Base-by-base conservation (phyloP, 2,797 vertebrate species). In the Sebastes dallii region DNA sequence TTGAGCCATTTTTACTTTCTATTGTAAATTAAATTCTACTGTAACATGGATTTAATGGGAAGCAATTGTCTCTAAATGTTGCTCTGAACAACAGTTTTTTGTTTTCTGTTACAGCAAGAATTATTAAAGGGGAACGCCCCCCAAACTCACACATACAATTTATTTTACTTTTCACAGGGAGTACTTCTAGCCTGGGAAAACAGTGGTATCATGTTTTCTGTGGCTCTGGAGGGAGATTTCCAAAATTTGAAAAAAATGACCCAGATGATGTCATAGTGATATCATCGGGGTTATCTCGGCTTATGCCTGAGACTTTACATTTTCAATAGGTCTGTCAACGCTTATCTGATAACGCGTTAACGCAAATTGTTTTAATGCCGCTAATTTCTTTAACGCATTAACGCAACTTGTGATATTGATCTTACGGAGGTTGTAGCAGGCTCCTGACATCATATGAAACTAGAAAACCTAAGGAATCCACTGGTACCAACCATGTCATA, bases 81-180 rank as follows among this genome's bases (percentile, higher is more conserved):
- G 59, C 66, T 82, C n/a, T 24, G 25, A 83, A 80, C 68, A 69
- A n/a, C n/a, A 46, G 25, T 32, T 82, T 81, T 65, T 65, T 30
- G n/a, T 72, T 78, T 67, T 46, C 42, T 25, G 32, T 30, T 39
- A 12, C 34, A 69, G 30, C 7, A 73, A 61, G 24, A 82, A 25
- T 22, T 36, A 80, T 52, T 71, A 46, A 78, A 69, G 22, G 22
- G 46, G 11, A 16, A 30, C 3, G 7, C 6, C 65, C 18, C 13
- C 16, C 36, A 58, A 46, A 58, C 65, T 36, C 22, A 60, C 30
- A 68, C 39, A 39, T 64, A 27, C 22, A 61, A 2, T 59, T 54
- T 4, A 52, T 4, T 32, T 34, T 29, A 4, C 18, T 18, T 13
- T 36, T 55, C 9, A 39, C 4, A 2, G n/a, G 3, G 5, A 20